Base-by-base conservation (phyloP, 2,797 vertebrate genomes). In the Hydrophis major region DNA sequence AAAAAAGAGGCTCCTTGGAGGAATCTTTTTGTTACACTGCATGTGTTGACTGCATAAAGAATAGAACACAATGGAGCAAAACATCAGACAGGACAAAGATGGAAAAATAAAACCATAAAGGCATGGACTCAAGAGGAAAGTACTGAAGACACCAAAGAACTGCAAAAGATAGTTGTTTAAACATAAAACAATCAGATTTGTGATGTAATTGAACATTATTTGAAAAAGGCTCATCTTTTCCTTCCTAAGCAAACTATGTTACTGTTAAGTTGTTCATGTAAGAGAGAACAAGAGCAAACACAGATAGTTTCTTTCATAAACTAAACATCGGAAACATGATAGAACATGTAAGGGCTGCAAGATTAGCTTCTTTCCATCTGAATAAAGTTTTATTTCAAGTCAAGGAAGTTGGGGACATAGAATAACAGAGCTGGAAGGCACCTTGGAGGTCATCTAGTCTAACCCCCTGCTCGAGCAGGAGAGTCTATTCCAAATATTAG, bases 1-100 rank as follows among this genome's bases (percentile, higher is more conserved):
- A 94, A 66, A 66, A 94, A 94, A 95, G 60, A 16, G 42, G 57
- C 2, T 95, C 28, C 95, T 90, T 25, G 55, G 66, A 93, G 74
- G 93, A 95, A 94, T 92, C 55, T 90, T 94, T 89, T 94, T 60
- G 90, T 95, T 95, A 90, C 92, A 69, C 7, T 94, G 94, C 94
- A 89, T 18, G 94, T 91, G 25, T 94, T 95, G 87, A 87, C 90
- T 60, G 91, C 90, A 92, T 89, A 94, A 0, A 0, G 88, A 95
- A 93, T 86, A 13, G 42, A 95, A 32, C 90, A 94, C 78, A 96
- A 92, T 88, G 63, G 32, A 93, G 27, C 20, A 92, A 66, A 94
- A 95, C 92, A 92, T 61, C 91, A 91, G 53, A 87, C 60, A 83
- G n/a, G 92, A 89, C 13, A 93, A 95, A 87, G 61, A n/a, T 74